Evolutionary conservation across 2,888 invertebrate genomes (phyloP), one percentile per base, ranked within the genome.

Genomic region (Callyntrura sp.): DNA sequence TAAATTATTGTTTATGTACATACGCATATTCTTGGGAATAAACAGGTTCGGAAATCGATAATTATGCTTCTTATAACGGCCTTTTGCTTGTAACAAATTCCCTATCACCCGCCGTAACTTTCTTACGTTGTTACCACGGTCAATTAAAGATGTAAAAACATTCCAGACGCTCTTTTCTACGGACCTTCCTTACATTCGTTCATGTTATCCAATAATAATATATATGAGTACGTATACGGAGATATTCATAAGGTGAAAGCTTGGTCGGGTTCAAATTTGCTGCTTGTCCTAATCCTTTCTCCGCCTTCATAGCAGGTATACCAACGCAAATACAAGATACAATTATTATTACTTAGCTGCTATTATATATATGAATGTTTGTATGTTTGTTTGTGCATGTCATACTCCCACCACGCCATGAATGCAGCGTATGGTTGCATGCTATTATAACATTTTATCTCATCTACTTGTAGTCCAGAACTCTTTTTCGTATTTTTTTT

Each of bases 401-500:
- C 68, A 68, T 68, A 68, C 43, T 43, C 43, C 48, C 73, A 11
- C 73, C 23, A 6, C 0, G 68, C 35, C 17, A 17, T 43, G 43
- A 35, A 35, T 6, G 2, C 35, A 6, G 11, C 20, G 25, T 3
- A 6, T 23, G 73, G 48, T 73, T 12, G 73, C 73, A 73, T 73
- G 73, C 20, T 45, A 23, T 14, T 73, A 48, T 73, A 45, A 73
- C 73, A 48, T 73, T 73, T 48, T 73, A 48, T 48, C 73, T 73
- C 9, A 11, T 17, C 48, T 73, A 12, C 12, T 48, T 73, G 1
- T 60, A 1, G 12, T 60, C 14, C 43, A 35, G 17, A 0, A 43
- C 17, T 4, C 4, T 62, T 9, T 9, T 65, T 28, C 25, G 14
- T 28, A 4, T 28, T 65, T 65, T 11, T 17, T 17, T 43, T 11